Evolutionary conservation across 2,888 invertebrate genomes (phyloP), one percentile per base, ranked within the genome.

Genomic region (Eucera pruinosa): DNA sequence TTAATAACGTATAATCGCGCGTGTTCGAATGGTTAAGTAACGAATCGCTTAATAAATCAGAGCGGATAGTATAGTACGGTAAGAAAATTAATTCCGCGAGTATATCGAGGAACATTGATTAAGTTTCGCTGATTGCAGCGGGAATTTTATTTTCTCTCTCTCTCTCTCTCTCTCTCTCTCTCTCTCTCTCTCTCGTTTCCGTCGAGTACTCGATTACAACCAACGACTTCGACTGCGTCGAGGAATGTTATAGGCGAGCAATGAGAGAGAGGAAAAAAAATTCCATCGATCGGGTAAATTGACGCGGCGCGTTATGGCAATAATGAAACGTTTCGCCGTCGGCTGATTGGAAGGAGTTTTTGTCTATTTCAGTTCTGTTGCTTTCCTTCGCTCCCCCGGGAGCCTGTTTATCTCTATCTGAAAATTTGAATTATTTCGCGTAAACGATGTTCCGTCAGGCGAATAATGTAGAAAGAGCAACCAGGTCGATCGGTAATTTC

Each of bases 401-500:
- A 3, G 20, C 15, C 2, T 18, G 30, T 45, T 39, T 65, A 18
- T 36, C 55, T n/a, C 52, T 2, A 27, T 33, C 33, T n/a, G 43
- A 64, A 54, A 64, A 66, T 67, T 30, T 15, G 27, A 55, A 69
- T 69, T 36, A 55, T 67, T 60, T 2, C 11, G 13, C 15, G 39
- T 36, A 45, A 70, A 58, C 61, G 66, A 76, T 77, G 77, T 73
- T 80, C 73, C 33, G 62, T 45, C 39, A 15, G 23, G 18, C 62
- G 30, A 61, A 45, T 64, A 65, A 78, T 39, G 33, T 20, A 45
- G 52, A 45, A 15, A 25, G 48, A 30, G n/a, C n/a, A n/a, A n/a
- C 20, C 7, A 15, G 65, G 27, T 36, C 57, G 48, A 58, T 67
- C 62, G 58, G 33, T 70, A 50, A 69, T 75, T 75, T 60, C 80